Evolutionary conservation across 2,797 vertebrate species (phyloP).

Genomic region (Spinibarbus caldwelli): DNA sequence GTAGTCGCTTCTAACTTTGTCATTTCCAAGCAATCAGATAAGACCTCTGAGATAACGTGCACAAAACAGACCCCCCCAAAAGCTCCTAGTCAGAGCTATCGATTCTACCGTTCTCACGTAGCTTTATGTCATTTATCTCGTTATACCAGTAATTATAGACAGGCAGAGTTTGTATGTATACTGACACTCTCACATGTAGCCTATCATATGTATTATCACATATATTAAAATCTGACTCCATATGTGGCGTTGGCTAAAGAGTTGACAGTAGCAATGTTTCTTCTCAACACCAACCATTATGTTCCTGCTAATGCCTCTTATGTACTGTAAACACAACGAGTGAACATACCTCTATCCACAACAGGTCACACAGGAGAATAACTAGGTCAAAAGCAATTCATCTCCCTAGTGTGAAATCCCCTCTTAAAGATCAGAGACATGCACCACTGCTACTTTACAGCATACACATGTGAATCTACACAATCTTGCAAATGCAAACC

Average conservation of each 20-base stretch:
- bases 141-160: neutral
- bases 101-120: neutral
- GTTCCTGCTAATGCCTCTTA: conserved; percentile 31
- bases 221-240: conserved; percentile 4
- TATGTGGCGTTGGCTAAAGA: neutral
- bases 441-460: conserved; percentile 34
- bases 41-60: conserved; percentile 54
- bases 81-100: neutral
- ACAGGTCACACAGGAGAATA: conserved; percentile 43
- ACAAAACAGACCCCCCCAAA: neutral
- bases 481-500: conserved; percentile 5
- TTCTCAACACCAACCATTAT: conserved; percentile 30
- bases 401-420: conserved; percentile 51
- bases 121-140: neutral
- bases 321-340: conserved; percentile 45
- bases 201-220: neutral
- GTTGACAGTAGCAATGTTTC: conserved; percentile 18
- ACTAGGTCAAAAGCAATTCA: conserved; percentile 52
- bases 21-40: conserved; percentile 74
- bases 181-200: neutral
- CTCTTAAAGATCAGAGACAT: conserved; percentile 55
- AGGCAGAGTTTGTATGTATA: too few species aligned
- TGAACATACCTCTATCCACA: conserved; percentile 35
- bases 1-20: conserved; percentile 48
- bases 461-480: conserved; percentile 16